phyloP scores from a whole-genome alignment of 2,797 vertebrate genomes.

The Pangasius djambal region DNA sequence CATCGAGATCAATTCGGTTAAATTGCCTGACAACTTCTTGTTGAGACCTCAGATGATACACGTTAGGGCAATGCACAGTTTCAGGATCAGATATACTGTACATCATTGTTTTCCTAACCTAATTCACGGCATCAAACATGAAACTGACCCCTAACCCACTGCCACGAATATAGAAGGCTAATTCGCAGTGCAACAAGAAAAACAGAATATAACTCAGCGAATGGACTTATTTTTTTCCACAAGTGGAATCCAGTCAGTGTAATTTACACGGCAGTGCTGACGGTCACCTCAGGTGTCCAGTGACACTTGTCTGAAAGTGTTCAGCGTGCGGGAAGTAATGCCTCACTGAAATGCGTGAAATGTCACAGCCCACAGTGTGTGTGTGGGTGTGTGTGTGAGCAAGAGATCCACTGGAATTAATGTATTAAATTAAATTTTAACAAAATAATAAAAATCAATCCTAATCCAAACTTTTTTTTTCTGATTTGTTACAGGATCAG shows the following conservation, averaged over 20 bases:
- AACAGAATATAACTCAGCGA: background rate
- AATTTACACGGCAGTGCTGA: conserved; percentile 47
- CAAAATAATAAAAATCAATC: background rate
- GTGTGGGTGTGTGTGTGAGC: background rate
- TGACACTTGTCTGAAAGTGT: conserved; percentile 50
- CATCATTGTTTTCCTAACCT: background rate
- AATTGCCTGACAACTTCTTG: background rate
- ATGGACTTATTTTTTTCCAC: conserved; percentile 7
- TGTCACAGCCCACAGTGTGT: conserved; percentile 26
- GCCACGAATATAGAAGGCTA: background rate
- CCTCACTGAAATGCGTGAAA: conserved; percentile 45
- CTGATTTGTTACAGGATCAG: background rate
- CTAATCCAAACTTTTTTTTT: background rate
- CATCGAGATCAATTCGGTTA: background rate
- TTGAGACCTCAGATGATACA: background rate
- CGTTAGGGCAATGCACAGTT: background rate
- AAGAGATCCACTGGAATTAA: background rate
- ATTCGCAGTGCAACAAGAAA: background rate
- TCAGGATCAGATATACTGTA: background rate
- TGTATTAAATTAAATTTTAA: background rate
- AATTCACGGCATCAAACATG: background rate
- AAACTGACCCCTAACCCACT: background rate
- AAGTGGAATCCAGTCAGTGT: conserved; percentile 30
- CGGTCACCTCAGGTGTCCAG: conserved; percentile 46
- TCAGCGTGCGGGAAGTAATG: conserved; percentile 38